A percentile compares a stretch with the other conserved stretches of the same genome.
phyloP scores from a whole-genome alignment of 1,140 invertebrate genomes.

The Zaprionus tsacasi region DNA sequence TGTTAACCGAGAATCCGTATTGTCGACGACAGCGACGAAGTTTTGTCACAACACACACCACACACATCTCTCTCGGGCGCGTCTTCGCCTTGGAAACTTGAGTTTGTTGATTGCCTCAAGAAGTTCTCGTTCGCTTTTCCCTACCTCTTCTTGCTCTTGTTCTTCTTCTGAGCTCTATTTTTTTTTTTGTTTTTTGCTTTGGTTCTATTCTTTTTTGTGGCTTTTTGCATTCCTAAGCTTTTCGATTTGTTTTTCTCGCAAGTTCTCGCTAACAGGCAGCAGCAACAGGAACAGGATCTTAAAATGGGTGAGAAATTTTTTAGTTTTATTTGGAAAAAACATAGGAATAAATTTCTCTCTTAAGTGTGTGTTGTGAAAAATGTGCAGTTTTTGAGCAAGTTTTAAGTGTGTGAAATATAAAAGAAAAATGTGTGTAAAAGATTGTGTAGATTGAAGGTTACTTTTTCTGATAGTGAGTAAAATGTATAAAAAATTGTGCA shows the following conservation, averaged over 20 bases:
- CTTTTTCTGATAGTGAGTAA: not conserved
- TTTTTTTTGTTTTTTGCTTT: not conserved
- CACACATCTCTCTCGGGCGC: not conserved
- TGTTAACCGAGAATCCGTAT: constrained; percentile 41
- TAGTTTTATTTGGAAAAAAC: constrained; percentile 37
- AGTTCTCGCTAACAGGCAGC: not conserved
- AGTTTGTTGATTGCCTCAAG: constrained; percentile 70
- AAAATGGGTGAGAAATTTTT: constrained; percentile 55
- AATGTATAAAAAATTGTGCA: not conserved
- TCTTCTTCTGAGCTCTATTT: not conserved
- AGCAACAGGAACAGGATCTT: constrained; percentile 23
- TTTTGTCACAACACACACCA: constrained; percentile 58
- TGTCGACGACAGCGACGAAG: not conserved
- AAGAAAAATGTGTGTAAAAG: not conserved
- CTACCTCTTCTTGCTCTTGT: not conserved
- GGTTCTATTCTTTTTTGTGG: constrained; percentile 27
- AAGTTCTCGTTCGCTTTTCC: constrained; percentile 21
- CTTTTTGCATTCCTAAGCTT: constrained; percentile 30
- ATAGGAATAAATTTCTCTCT: not conserved
- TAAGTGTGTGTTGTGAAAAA: not conserved
- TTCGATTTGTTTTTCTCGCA: constrained; percentile 13
- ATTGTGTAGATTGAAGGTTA: not conserved
- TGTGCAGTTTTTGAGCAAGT: constrained; percentile 2
- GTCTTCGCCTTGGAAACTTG: constrained; percentile 73
- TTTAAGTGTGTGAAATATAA: not conserved